phyloP scores from a whole-genome alignment of 1,140 invertebrate genomes.

The Calephelis nemesis region DNA sequence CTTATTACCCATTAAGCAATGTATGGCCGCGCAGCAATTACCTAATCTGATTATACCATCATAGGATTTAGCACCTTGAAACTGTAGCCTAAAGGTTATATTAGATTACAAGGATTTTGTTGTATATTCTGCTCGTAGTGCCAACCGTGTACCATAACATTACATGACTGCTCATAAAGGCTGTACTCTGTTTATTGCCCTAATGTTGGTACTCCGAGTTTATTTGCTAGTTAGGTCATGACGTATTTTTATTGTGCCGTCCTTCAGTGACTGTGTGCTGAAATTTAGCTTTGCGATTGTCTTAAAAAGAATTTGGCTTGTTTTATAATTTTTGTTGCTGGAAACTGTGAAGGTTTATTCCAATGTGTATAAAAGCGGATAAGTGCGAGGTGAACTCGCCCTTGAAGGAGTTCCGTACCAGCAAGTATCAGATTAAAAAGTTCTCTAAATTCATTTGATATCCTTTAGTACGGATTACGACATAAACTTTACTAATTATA shows the following conservation, averaged over 20 bases:
- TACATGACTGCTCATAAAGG: slow-evolving; percentile 16
- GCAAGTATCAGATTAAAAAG: too few species aligned
- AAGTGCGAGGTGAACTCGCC: too few species aligned
- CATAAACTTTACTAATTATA: too few species aligned
- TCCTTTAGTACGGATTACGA: too few species aligned
- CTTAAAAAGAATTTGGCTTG: neutral
- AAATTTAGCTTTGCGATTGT: neutral
- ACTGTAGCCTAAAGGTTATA: neutral
- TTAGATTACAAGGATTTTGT: neutral
- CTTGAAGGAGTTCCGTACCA: too few species aligned
- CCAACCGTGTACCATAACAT: slow-evolving; percentile 13
- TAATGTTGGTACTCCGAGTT: slow-evolving; percentile 17
- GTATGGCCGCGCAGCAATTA: neutral
- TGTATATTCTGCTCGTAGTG: slow-evolving; percentile 6
- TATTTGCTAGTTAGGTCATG: slow-evolving; percentile 18
- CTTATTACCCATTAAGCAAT: slow-evolving; percentile 18
- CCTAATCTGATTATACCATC: slow-evolving; percentile 4
- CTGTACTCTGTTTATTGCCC: slow-evolving; percentile 17
- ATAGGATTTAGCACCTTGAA: neutral
- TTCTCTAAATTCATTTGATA: too few species aligned
- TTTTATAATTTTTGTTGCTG: too few species aligned
- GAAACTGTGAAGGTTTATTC: too few species aligned
- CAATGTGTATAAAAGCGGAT: too few species aligned
- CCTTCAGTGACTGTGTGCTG: neutral
- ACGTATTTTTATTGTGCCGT: slow-evolving; percentile 9